Conservation (phyloP, 2,888 invertebrate genomes). For the Dryadula phaetusa region DNA sequence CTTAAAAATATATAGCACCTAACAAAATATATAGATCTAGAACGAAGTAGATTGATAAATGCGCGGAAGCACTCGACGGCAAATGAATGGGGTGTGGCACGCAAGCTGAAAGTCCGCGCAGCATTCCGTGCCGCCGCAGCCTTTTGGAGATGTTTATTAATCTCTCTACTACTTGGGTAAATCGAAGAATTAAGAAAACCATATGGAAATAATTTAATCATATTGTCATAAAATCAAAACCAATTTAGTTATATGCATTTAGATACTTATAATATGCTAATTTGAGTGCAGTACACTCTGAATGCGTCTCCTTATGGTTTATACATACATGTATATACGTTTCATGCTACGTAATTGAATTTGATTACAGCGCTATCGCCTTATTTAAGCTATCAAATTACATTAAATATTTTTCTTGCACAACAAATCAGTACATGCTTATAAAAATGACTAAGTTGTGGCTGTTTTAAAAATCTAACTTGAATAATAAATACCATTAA, state of each 20-base stretch:
- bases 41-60: conserved; percentile 73
- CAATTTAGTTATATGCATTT: not conserved
- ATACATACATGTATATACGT: not conserved
- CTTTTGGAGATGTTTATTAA: conserved; percentile 25
- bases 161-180: not conserved
- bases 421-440: no score
- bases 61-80: conserved; percentile 81
- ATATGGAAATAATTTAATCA: not conserved
- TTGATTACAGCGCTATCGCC: not conserved
- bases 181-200: conserved; percentile 4
- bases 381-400: no score
- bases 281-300: not conserved
- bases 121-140: conserved; percentile 70
- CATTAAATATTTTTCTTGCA: no score
- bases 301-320: not conserved
- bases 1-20: not conserved
- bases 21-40: conserved; percentile 29
- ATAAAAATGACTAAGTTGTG: not conserved
- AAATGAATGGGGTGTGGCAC: conserved; percentile 83
- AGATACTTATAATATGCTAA: not conserved
- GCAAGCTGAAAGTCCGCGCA: conserved; percentile 71
- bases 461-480: not conserved
- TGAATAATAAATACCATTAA: not conserved
- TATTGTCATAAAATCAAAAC: not conserved
- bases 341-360: not conserved